phyloP scores from a whole-genome alignment of 2,113 vertebrate species.

The Psilopogon haemacephalus region DNA sequence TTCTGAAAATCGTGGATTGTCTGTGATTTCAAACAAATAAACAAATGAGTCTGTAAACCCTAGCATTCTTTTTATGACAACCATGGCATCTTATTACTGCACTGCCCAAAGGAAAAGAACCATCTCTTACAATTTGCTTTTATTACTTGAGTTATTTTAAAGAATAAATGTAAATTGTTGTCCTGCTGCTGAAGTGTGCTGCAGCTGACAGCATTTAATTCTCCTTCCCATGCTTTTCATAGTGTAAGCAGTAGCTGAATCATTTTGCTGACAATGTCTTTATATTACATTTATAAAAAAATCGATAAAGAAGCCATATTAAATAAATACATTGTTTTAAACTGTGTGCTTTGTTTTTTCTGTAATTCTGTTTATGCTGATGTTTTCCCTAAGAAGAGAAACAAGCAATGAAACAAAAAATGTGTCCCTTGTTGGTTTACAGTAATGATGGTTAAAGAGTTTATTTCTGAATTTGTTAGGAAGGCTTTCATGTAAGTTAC shows the following conservation, averaged over 20 bases:
- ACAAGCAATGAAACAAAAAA: not conserved
- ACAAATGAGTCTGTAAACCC: not conserved
- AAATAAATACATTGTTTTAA: not conserved
- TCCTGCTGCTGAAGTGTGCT: not conserved
- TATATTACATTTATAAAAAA: slow-evolving; percentile 28
- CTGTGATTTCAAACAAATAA: not conserved
- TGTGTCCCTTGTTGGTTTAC: not conserved
- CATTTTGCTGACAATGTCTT: slow-evolving; percentile 20
- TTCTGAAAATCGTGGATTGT: not conserved
- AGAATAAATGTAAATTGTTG: not conserved
- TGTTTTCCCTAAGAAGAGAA: not conserved
- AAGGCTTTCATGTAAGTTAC: not conserved
- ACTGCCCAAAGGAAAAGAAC: not conserved
- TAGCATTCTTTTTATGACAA: not conserved
- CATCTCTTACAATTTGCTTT: not conserved
- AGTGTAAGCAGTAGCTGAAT: not conserved
- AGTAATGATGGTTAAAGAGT: not conserved
- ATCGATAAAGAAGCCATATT: not conserved
- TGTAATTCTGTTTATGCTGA: not conserved
- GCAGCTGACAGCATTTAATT: not conserved
- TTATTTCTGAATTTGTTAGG: not conserved
- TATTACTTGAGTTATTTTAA: slow-evolving; percentile 4
- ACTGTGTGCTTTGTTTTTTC: not conserved
- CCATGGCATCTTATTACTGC: not conserved
- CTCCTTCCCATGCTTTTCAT: not conserved